Evolutionary conservation across 2,113 vertebrate genomes (phyloP), one percentile per base, ranked within the genome.

Genomic region (Spilogale gracilis): DNA sequence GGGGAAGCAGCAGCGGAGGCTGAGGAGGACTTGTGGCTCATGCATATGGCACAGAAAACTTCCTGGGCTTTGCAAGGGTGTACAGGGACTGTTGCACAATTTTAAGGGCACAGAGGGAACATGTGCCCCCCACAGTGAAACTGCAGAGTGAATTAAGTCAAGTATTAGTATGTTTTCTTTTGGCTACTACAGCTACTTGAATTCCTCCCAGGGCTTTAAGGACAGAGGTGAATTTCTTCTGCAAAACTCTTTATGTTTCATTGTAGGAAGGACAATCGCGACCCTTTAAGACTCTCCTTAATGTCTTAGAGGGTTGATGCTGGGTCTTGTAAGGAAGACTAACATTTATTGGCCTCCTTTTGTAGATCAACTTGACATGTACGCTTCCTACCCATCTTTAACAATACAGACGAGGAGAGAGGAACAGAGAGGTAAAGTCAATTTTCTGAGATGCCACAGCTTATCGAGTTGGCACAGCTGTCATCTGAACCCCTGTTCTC

Each of bases 11-110:
- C 86, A n/a, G 82, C 80, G 45, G 92, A 94, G 60, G 97, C 90
- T 76, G 94, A 69, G 90, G 52, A 96, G 94, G 38, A 71, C 45
- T 50, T 3, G 20, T 56, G 76, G 80, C 94, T 96, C n/a, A n/a
- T 71, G 78, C 54, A 25, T n/a, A n/a, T 73, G 45, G 86, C 65
- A 74, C 25, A 6, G 81, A 45, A 80, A 71, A 0, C 60, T 83
- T 60, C 74, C 71, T 74, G 65, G 63, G 10, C 30, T 92, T 94
- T 45, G 74, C 27, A 60, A 92, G 45, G 38, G 0, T 58, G 1
- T 30, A 56, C 25, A 84, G 38, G n/a, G 5, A 50, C 7, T 5
- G 18, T 23, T 69, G 60, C 27, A 81, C 52, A 25, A 5, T 50
- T 67, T 32, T 63, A 54, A 92, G 63, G 76, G 80, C 27, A 32